phyloP scores from a whole-genome alignment of 2,888 invertebrate species.

The Antheraea assamensis region DNA sequence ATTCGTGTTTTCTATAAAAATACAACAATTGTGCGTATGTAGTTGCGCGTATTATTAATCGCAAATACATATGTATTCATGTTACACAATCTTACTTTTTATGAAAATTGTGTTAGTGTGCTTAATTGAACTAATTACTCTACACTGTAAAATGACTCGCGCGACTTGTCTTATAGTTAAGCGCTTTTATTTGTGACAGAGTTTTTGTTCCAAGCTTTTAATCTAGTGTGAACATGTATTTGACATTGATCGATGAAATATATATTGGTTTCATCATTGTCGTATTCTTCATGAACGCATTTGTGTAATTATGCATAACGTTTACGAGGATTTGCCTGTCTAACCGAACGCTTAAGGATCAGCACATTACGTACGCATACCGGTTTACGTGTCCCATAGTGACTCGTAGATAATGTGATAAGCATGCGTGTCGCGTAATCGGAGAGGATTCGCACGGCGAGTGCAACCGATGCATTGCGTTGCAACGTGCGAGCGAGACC shows the following conservation, averaged over 20 bases:
- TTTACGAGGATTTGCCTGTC: slow-evolving; percentile 34
- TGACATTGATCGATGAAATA: slow-evolving; percentile 16
- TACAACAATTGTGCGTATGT: no score
- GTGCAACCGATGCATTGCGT: slow-evolving; percentile 65
- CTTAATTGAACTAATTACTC: neutral
- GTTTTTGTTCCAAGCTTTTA: neutral
- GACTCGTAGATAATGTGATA: slow-evolving; percentile 70
- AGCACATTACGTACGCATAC: slow-evolving; percentile 48
- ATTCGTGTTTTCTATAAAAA: neutral
- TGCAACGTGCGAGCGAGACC: slow-evolving; percentile 69
- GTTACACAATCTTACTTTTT: neutral
- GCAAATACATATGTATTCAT: no score
- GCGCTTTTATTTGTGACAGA: no score
- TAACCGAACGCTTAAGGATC: slow-evolving; percentile 35
- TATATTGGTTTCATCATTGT: neutral
- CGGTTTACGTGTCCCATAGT: slow-evolving; percentile 59
- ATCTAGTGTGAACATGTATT: neutral
- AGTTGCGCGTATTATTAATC: no score
- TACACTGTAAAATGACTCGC: neutral
- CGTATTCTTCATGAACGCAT: neutral
- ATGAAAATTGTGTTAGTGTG: slow-evolving; percentile 52
- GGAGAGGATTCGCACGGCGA: slow-evolving; percentile 79
- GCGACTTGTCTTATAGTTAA: neutral
- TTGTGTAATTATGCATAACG: neutral
- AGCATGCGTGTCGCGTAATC: slow-evolving; percentile 78